Percentiles rank a stretch among this genome's conserved stretches.
phyloP scores from a whole-genome alignment of 2,888 invertebrate species.

The Hypselothyrea guttata region DNA sequence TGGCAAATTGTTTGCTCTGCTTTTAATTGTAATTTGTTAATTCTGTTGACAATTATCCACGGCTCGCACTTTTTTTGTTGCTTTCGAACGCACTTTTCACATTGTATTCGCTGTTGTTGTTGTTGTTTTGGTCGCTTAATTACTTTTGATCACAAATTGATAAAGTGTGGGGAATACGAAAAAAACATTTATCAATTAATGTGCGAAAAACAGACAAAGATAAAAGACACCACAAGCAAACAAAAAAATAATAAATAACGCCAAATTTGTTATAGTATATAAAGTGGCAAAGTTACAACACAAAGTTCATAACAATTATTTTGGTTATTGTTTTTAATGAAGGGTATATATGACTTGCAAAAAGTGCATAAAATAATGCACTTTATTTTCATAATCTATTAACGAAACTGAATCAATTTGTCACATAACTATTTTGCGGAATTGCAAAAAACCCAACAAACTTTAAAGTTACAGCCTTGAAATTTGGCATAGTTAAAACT shows the following conservation, averaged over 20 bases:
- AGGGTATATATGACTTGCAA: too few species aligned
- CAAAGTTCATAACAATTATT: conserved; percentile 17
- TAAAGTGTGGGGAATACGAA: conserved; percentile 31
- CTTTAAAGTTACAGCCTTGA: too few species aligned
- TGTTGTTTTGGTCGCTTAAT: conserved; percentile 53
- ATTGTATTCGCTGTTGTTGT: conserved; percentile 35
- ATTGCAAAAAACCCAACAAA: too few species aligned
- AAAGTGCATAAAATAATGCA: too few species aligned
- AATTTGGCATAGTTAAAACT: too few species aligned
- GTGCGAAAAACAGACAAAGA: conserved; percentile 52
- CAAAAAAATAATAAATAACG: conserved; percentile 13
- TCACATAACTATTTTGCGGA: too few species aligned
- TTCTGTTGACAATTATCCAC: conserved; percentile 61
- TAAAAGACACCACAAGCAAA: conserved; percentile 12
- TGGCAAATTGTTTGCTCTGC: conserved; percentile 56
- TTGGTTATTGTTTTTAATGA: too few species aligned
- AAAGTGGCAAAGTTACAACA: conserved; percentile 29
- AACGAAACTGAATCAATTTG: too few species aligned
- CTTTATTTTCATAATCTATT: too few species aligned
- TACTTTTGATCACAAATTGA: conserved; percentile 68
- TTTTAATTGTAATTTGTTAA: conserved; percentile 57
- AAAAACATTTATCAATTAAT: conserved; percentile 72
- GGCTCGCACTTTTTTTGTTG: conserved; percentile 5
- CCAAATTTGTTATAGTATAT: conserved; percentile 17
- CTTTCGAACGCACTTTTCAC: conserved; percentile 52